Conservation (phyloP, 2,888 invertebrate genomes). For the Thysanoteuthis rhombus region DNA sequence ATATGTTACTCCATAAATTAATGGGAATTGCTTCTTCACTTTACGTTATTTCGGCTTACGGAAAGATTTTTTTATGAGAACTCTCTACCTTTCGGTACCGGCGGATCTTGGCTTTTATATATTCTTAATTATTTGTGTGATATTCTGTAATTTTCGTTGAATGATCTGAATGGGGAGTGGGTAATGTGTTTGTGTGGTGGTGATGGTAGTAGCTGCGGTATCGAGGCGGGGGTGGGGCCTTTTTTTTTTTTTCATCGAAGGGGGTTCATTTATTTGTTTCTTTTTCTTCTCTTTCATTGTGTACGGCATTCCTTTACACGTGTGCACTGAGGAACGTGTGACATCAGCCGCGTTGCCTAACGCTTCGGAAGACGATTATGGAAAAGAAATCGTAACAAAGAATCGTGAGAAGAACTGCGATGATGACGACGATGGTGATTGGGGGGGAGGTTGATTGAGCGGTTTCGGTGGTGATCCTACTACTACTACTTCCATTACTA, state of each 20-base stretch:
- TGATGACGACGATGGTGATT: not conserved
- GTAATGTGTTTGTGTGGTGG: not conserved
- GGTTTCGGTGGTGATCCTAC: not conserved
- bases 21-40: no score
- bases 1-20: no score
- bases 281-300: not conserved
- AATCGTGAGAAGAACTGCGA: not conserved
- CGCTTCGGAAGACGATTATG: not conserved
- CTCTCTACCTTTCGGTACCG: no score
- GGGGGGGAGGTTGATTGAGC: not conserved
- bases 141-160: not conserved
- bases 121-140: not conserved
- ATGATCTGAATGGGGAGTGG: not conserved
- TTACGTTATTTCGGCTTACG: no score
- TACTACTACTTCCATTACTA: not conserved
- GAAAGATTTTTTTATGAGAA: no score
- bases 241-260: not conserved
- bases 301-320: not conserved
- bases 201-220: no score
- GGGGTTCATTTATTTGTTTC: not conserved
- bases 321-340: not conserved
- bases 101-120: no score
- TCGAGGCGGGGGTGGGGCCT: no score
- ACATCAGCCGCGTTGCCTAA: not conserved
- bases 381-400: not conserved